These are phyloP conservation scores for Chrysolina haemoptera DNA, from an alignment of 2,888 invertebrate genomes.

Conservation along the genomic window DNA sequence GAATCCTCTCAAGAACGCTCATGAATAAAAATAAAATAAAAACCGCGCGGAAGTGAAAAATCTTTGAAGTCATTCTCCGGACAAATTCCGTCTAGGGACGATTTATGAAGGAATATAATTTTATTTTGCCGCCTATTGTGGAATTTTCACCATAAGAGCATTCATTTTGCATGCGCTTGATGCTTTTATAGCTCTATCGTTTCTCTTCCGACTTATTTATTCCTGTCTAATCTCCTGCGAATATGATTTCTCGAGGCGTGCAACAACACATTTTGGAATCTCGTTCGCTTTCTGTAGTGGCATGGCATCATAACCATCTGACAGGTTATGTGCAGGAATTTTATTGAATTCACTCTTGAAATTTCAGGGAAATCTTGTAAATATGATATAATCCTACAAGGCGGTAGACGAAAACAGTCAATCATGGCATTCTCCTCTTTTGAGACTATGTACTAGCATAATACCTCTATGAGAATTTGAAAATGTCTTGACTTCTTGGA, in stretches of 20 bases:
- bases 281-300: too few relatives aligned
- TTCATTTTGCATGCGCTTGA: slow-evolving; percentile 63
- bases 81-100: slow-evolving; percentile 63
- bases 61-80: slow-evolving; percentile 60
- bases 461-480: too few relatives aligned
- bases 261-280: not conserved
- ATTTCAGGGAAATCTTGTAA: too few relatives aligned
- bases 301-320: too few relatives aligned
- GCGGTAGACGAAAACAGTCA: too few relatives aligned
- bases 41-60: slow-evolving; percentile 59
- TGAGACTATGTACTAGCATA: too few relatives aligned
- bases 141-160: slow-evolving; percentile 60
- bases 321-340: too few relatives aligned
- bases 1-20: slow-evolving; percentile 57
- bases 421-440: too few relatives aligned
- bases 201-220: slow-evolving; percentile 57
- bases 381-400: too few relatives aligned
- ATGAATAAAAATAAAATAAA: slow-evolving; percentile 65
- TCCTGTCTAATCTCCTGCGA: slow-evolving; percentile 55
- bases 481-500: too few relatives aligned
- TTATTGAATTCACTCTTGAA: too few relatives aligned
- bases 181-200: slow-evolving; percentile 56
- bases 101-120: slow-evolving; percentile 65
- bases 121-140: slow-evolving; percentile 61
- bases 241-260: slow-evolving; percentile 50